Evolutionary conservation across 2,888 invertebrate species (phyloP).

Genomic region (Herminia tarsipennalis): DNA sequence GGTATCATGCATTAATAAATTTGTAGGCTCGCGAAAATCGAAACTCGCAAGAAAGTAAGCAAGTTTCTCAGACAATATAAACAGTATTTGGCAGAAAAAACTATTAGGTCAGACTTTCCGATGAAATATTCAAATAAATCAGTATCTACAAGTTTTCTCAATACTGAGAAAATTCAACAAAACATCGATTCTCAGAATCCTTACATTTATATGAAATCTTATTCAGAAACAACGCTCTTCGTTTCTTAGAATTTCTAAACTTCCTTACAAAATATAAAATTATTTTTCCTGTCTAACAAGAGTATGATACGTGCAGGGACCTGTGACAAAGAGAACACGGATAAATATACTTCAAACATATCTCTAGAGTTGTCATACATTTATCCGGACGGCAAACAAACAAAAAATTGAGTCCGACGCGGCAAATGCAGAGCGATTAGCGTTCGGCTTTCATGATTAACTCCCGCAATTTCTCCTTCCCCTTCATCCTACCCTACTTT

Average conservation of each 20-base stretch:
- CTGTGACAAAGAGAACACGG: slow-evolving; percentile 32
- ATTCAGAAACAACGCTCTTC: slow-evolving; percentile 16
- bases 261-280: slow-evolving; percentile 15
- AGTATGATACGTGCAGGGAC: slow-evolving; percentile 13
- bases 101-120: too few species aligned
- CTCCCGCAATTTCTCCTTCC: slow-evolving; percentile 55
- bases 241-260: slow-evolving; percentile 12
- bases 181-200: slow-evolving; percentile 13
- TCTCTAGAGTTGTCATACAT: slow-evolving; percentile 47
- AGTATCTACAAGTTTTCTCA: too few species aligned
- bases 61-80: too few species aligned
- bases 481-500: slow-evolving; percentile 45
- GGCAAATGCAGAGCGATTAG: slow-evolving; percentile 57
- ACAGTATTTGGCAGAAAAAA: too few species aligned
- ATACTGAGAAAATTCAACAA: slow-evolving; percentile 1
- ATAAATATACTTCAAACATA: slow-evolving; percentile 49
- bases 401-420: slow-evolving; percentile 53
- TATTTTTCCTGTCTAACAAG: slow-evolving; percentile 12
- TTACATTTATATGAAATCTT: slow-evolving; percentile 16
- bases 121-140: too few species aligned
- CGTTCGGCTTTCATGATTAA: slow-evolving; percentile 71
- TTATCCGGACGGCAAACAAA: slow-evolving; percentile 52
- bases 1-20: too few species aligned
- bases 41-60: too few species aligned
- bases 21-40: too few species aligned